Base-by-base conservation (phyloP, 2,888 invertebrate genomes). In the Drosophila testacea region DNA sequence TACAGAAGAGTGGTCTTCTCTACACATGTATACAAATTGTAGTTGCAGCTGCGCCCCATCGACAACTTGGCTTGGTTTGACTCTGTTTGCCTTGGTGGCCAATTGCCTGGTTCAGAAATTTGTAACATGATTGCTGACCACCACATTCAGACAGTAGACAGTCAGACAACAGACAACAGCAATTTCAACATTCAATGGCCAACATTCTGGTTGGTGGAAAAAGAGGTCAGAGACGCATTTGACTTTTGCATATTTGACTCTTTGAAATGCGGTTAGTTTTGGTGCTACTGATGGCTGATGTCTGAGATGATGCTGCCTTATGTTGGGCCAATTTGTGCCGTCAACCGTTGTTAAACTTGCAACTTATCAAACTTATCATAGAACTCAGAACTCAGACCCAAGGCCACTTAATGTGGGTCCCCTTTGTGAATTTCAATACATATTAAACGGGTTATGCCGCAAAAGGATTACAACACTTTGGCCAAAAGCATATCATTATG, bases 171-270 rank as follows among this genome's bases (percentile, higher is more conserved):
- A 57, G 66, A 74, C 73, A 77, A 60, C 63, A 57, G 66, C 73
- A 62, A 67, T 63, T 50, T 47, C 78, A 73, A 22, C 22, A 22
- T 22, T 22, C 22, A 22, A 22, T 56, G 32, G 57, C 6, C 44
- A 38, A 32, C 16, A 55, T 13, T 36, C 46, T 16, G 7, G 16
- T n/a, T 6, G 6, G 7, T 4, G 10, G 7, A 11, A 9, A 10
- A 9, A 52, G 36, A 57, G 44, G 36, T 10, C 51, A 27, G 42
- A 51, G 34, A 79, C 76, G 79, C 88, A 83, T 89, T 87, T 84
- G 83, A 87, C 83, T 89, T 88, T 89, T 89, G 89, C 89, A 87
- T 79, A 88, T 89, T 89, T 87, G 89, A 89, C 79, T 83, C 75
- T 76, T 80, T 65, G 65, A 79, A 79, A 69, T 81, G 79, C 65